phyloP scores from a whole-genome alignment of 2,797 vertebrate genomes.

The Cottoperca gobio region DNA sequence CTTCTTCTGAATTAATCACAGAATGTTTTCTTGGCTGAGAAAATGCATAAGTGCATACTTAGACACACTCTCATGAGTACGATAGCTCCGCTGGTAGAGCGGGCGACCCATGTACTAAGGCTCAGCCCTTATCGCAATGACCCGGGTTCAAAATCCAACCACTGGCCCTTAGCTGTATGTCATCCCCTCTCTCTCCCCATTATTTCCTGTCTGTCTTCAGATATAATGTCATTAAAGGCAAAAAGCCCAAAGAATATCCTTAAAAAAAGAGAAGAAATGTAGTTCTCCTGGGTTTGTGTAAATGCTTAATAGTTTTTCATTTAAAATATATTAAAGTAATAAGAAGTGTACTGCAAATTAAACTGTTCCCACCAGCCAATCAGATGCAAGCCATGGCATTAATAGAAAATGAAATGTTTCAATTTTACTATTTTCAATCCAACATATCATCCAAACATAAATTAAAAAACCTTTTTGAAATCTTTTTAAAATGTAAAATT shows the following conservation, averaged over 20 bases:
- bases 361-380: not conserved
- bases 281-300: not conserved
- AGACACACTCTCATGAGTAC: not conserved
- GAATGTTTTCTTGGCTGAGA: not conserved
- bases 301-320: not conserved
- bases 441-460: slow-evolving; percentile 7
- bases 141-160: no score
- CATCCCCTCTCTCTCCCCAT: no score
- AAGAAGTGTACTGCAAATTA: not conserved
- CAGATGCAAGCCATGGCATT: not conserved
- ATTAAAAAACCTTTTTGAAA: not conserved
- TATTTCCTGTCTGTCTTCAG: no score
- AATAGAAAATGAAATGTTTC: not conserved
- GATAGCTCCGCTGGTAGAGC: no score
- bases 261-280: no score
- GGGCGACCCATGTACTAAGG: no score
- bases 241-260: no score
- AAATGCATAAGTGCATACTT: not conserved
- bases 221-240: no score
- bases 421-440: not conserved
- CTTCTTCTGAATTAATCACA: not conserved
- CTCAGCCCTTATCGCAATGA: no score
- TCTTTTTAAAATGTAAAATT: not conserved
- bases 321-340: not conserved
- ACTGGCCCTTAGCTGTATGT: no score